Base-by-base conservation (phyloP, 2,888 invertebrate species). In the Drosophila kuntzei region DNA sequence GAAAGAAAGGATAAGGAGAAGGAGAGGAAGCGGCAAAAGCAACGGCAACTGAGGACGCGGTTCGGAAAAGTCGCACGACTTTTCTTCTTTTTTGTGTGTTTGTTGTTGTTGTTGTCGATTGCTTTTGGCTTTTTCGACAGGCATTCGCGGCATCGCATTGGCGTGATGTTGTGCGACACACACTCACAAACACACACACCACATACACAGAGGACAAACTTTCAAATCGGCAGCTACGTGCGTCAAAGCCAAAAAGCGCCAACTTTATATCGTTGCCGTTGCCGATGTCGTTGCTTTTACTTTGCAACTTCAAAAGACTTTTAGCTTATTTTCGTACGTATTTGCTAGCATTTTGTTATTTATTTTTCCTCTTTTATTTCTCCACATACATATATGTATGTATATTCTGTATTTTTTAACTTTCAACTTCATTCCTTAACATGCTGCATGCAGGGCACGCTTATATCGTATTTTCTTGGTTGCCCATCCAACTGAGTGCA, bases 281-380 rank as follows among this genome's bases (percentile, higher is more conserved):
- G 67, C 86, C 87, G 87, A 82, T 85, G 73, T 60, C 70, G 54
- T 43, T 74, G 67, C 86, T 85, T 85, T 89, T 85, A 81, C 88
- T 85, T 89, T 87, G 67, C 53, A 79, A 85, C 85, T 85, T 85
- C 89, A 89, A 85, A 82, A 85, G 85, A 76, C 89, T 86, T 89
- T 88, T 59, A 71, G 89, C 85, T 83, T 89, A 76, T 89, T 77
- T 84, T 73, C 67, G 51, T 72, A 67, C 81, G 50, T 72, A 61
- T 67, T 46, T 53, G 53, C 47, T 57, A 54, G 41, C 57, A 69
- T 58, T 76, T 71, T 60, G 36, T 62, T 65, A 58, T 67, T 61
- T 64, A 50, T 65, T 65, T 50, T 43, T 54, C 54, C 51, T 59
- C 3, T 14, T 53, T 63, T 53, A 43, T 60, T 49, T 59, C 43